These are phyloP conservation scores for Sebastes aleutianus DNA, from an alignment of 2,797 vertebrate genomes.

Conservation along the genomic window DNA sequence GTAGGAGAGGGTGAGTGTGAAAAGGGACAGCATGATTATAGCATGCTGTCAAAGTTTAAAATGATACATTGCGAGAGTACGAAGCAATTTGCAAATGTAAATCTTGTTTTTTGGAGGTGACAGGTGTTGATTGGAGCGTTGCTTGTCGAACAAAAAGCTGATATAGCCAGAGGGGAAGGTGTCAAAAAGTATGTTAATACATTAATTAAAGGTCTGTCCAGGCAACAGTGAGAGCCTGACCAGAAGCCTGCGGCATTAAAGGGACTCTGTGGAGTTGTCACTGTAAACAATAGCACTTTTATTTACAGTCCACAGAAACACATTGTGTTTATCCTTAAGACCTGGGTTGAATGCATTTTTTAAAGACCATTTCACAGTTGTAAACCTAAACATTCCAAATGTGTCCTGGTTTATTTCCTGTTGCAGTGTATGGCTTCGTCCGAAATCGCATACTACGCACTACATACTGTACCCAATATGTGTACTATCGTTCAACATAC, in stretches of 20 bases:
- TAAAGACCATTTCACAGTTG: neutral
- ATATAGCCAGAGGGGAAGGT: neutral
- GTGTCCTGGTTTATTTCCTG: neutral
- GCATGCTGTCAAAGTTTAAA: neutral
- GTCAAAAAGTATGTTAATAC: neutral
- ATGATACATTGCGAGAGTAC: neutral
- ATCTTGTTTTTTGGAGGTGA: neutral
- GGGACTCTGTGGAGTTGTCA: neutral
- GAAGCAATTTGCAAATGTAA: neutral
- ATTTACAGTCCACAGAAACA: neutral
- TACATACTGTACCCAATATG: neutral
- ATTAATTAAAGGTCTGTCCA: neutral
- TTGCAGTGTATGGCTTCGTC: neutral
- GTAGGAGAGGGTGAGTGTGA: neutral
- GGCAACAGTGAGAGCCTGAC: neutral
- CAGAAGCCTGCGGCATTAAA: neutral
- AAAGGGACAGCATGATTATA: neutral
- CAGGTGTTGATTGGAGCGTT: slow-evolving; percentile 1
- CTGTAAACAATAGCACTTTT: neutral
- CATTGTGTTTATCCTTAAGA: neutral
- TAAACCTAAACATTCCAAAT: neutral
- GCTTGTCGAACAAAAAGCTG: neutral
- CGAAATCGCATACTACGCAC: neutral
- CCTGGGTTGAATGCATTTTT: neutral
- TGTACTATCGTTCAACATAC: neutral